Evolutionary conservation across 2,113 vertebrate species (phyloP).

Genomic region (Capreolus pygargus): DNA sequence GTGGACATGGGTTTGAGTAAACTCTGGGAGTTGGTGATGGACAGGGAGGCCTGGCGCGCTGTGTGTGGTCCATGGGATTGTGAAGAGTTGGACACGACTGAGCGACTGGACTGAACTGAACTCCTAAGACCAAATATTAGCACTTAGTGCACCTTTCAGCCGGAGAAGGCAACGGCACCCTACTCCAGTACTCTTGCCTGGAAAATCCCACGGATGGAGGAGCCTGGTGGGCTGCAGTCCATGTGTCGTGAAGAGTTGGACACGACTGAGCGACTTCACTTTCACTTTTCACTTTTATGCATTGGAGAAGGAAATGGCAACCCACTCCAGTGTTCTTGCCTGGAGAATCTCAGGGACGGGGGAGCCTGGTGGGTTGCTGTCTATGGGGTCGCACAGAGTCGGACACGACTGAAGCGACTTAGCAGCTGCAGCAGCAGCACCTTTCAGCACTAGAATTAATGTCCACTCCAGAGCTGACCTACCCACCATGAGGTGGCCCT

Average conservation of each 20-base stretch:
- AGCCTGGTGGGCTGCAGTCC: background rate
- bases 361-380: background rate
- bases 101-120: background rate
- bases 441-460: background rate
- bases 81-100: background rate
- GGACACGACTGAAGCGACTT: fast-evolving
- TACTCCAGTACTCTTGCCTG: background rate
- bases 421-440: background rate
- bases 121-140: background rate
- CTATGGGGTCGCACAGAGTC: fast-evolving
- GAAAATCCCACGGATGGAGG: background rate
- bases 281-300: background rate
- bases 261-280: background rate
- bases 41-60: background rate
- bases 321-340: background rate
- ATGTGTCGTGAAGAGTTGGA: background rate
- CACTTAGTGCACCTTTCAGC: background rate
- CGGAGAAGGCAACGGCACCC: background rate
- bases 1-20: background rate
- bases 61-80: background rate
- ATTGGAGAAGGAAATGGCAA: background rate
- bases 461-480: too few relatives aligned
- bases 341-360: fast-evolving
- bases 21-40: background rate
- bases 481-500: background rate